Base-by-base conservation (phyloP, 2,113 vertebrate genomes). In the Cinclus mexicanus region DNA sequence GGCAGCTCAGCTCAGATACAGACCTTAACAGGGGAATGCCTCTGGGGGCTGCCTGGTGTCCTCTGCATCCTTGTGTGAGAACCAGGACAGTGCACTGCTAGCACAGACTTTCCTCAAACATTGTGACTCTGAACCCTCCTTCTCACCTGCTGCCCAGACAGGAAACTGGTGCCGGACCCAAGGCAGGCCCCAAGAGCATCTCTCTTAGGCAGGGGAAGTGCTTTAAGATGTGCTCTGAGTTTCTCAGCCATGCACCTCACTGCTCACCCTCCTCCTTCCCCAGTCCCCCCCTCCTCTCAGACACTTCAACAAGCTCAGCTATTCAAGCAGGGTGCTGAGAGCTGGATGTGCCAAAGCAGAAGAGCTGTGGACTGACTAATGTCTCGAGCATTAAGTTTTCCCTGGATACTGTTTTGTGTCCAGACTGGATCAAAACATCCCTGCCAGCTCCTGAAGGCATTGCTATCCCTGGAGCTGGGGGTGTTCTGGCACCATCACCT, bases 191-290 rank as follows among this genome's bases (percentile, higher is more conserved):
- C 11, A 7, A 37, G 37, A 77, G 18, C 42, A 50, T 46, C 52
- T 80, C 9, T 42, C 55, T 46, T 29, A 33, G 53, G 18, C 71
- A 83, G 49, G 25, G 52, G 14, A 79, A 68, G 28, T 0, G 0
- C 20, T 79, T n/a, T 37, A 82, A 83, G 75, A 63, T 21, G 47
- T 52, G 22, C 28, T 22, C 64, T n/a, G 71, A 42, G 69, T 47
- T 64, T 65, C 46, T 56, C 75, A 95, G 69, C 56, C 21, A 0
- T 1, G 1, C 37, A 39, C 9, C 14, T 77, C 1, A 0, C 26
- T 64, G 41, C 70, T 72, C 28, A 77, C 33, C 26, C 63, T 77
- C 22, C 3, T 49, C 37, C 37, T 60, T 69, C 82, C 46, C 41
- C 69, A 84, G 26, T 20, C 17, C 16, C 9, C 9, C 26, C 28